A percentile compares a stretch with the other conserved stretches of the same genome.
phyloP scores from a whole-genome alignment of 2,888 invertebrate genomes.

The Hypomecis punctinalis region DNA sequence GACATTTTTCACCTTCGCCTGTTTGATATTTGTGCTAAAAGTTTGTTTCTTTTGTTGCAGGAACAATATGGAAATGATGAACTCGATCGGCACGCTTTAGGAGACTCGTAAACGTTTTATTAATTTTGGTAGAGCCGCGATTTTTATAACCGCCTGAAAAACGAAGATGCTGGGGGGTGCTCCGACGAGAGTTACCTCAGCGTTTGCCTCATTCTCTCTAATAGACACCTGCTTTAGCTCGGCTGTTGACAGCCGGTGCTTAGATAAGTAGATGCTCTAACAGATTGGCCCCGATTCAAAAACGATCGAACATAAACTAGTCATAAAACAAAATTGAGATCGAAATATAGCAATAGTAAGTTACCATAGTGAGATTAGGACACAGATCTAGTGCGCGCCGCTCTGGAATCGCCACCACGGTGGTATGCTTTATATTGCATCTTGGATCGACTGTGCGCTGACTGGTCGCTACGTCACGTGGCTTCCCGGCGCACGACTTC shows the following conservation, averaged over 20 bases:
- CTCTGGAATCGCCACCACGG: conserved; percentile 75
- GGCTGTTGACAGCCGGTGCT: conserved; percentile 82
- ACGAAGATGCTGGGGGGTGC: conserved; percentile 83
- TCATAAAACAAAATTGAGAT: conserved; percentile 65
- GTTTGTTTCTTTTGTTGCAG: conserved; percentile 76
- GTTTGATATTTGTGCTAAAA: conserved; percentile 58
- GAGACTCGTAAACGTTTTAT: conserved; percentile 53
- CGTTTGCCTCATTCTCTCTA: conserved; percentile 60
- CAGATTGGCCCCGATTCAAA: conserved; percentile 46
- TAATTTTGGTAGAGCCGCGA: conserved; percentile 54
- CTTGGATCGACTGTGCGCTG: conserved; percentile 85
- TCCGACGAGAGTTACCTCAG: conserved; percentile 74
- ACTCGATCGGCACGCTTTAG: conserved; percentile 54
- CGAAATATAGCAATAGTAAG: conserved; percentile 67
- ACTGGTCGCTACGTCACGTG: conserved; percentile 86
- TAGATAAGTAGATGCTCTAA: conserved; percentile 77
- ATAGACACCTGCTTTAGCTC: conserved; percentile 72
- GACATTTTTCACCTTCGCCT: conserved; percentile 55
- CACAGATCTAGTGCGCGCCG: conserved; percentile 56
- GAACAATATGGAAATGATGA: conserved; percentile 74
- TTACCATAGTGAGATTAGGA: conserved; percentile 70
- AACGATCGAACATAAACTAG: conserved; percentile 61
- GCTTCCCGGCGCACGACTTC: conserved; percentile 85
- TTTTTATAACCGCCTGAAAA: conserved; percentile 65
- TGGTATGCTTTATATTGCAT: conserved; percentile 84